These are phyloP conservation scores for Polymixis lichenea DNA, from an alignment of 2,888 invertebrate species.

Conservation along the genomic window DNA sequence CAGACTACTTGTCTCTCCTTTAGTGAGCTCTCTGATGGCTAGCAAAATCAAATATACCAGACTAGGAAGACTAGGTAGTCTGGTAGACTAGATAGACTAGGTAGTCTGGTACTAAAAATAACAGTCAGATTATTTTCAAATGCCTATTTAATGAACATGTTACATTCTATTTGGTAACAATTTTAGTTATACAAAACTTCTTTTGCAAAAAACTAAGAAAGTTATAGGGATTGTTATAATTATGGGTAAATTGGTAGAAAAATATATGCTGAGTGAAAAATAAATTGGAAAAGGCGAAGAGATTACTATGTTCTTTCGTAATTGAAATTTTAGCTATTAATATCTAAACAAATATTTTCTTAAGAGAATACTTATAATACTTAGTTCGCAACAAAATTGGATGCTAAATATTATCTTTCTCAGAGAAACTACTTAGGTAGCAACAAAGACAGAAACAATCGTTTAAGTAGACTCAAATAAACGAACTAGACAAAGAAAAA, in stretches of 20 bases:
- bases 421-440: conserved; percentile 1
- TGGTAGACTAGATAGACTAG: too few species aligned
- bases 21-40: too few species aligned
- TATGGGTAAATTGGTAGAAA: neutral
- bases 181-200: neutral
- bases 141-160: neutral
- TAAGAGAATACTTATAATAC: too few species aligned
- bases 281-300: neutral
- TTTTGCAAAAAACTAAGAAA: neutral
- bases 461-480: conserved; percentile 17
- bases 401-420: conserved; percentile 4
- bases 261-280: neutral
- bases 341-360: too few species aligned
- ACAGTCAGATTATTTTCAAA: neutral
- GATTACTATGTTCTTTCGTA: neutral
- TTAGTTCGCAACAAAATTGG: conserved; percentile 13
- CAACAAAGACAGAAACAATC: conserved; percentile 2
- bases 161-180: neutral
- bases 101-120: too few species aligned
- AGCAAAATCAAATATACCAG: too few species aligned
- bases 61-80: too few species aligned
- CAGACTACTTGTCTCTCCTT: too few species aligned
- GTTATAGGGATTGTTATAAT: neutral
- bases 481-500: conserved; percentile 41
- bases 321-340: too few species aligned